Conservation (phyloP, 2,888 invertebrate genomes). For the Marasmarcha lunaedactyla region DNA sequence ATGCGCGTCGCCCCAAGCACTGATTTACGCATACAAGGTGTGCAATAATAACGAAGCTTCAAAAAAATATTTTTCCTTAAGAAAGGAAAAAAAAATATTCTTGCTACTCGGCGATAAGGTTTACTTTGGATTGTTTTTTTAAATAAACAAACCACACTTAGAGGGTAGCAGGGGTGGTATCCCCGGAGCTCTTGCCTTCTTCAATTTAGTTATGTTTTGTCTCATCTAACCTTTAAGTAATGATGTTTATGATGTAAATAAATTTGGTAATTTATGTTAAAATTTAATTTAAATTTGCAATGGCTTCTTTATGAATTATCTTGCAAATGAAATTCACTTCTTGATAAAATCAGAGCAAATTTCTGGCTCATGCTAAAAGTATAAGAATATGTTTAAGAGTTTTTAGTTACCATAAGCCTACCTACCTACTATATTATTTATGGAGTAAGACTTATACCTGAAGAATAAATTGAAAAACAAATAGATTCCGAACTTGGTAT, state of each 20-base stretch:
- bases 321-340: no score
- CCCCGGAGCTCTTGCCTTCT: conserved; percentile 43
- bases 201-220: conserved; percentile 67
- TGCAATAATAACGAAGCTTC: conserved; percentile 63
- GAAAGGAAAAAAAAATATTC: not conserved
- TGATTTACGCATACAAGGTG: conserved; percentile 71
- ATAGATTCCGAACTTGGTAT: not conserved
- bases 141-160: conserved; percentile 43
- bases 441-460: no score
- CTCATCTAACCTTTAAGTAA: conserved; percentile 43
- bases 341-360: no score
- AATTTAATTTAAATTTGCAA: conserved; percentile 18
- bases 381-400: no score
- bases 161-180: conserved; percentile 60
- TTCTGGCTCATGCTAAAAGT: no score
- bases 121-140: not conserved
- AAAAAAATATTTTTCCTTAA: conserved; percentile 49
- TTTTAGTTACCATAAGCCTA: no score
- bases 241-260: conserved; percentile 32
- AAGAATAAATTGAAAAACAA: no score
- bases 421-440: no score
- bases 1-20: conserved; percentile 52
- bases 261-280: conserved; percentile 32
- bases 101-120: not conserved
- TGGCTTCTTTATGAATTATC: no score